phyloP scores from a whole-genome alignment of 2,888 invertebrate genomes.

The Drosophila kokeensis region DNA sequence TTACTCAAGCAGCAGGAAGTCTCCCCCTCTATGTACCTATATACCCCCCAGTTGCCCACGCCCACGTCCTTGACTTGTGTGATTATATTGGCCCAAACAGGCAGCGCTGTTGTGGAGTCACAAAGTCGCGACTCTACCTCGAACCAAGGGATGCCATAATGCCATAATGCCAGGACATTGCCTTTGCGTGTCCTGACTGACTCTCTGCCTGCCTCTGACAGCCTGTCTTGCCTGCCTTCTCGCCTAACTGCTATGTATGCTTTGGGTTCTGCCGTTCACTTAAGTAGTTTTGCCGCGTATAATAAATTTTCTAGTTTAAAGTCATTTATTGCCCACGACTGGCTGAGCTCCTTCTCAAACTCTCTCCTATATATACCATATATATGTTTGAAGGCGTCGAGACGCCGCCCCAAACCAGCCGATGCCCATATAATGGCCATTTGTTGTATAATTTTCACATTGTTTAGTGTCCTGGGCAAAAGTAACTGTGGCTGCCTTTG shows the following conservation, averaged over 20 bases:
- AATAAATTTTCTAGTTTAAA: conserved; percentile 80
- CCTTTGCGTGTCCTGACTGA: conserved; percentile 58
- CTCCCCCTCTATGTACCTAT: neutral
- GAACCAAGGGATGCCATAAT: conserved; percentile 41
- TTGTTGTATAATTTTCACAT: conserved; percentile 80
- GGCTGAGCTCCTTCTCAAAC: conserved; percentile 23
- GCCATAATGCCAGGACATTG: conserved; percentile 43
- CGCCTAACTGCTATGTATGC: conserved; percentile 5
- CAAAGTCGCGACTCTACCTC: conserved; percentile 41
- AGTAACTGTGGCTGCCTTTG: conserved; percentile 45
- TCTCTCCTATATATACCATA: too few relatives aligned
- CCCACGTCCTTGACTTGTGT: conserved; percentile 33
- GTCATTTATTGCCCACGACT: conserved; percentile 74
- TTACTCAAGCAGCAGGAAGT: conserved; percentile 77
- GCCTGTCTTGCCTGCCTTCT: neutral
- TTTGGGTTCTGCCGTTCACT: conserved; percentile 42
- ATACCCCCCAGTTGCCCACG: neutral
- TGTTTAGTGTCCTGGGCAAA: conserved; percentile 65
- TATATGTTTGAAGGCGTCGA: conserved; percentile 25
- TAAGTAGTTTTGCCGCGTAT: conserved; percentile 79
- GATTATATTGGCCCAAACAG: conserved; percentile 77
- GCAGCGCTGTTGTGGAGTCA: conserved; percentile 14
- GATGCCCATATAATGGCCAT: conserved; percentile 67
- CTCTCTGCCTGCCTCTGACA: neutral
- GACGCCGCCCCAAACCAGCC: conserved; percentile 24